Percentiles rank a stretch among this genome's conserved stretches.
phyloP scores from a whole-genome alignment of 2,888 invertebrate genomes.

The Phragmatobia fuliginosa region DNA sequence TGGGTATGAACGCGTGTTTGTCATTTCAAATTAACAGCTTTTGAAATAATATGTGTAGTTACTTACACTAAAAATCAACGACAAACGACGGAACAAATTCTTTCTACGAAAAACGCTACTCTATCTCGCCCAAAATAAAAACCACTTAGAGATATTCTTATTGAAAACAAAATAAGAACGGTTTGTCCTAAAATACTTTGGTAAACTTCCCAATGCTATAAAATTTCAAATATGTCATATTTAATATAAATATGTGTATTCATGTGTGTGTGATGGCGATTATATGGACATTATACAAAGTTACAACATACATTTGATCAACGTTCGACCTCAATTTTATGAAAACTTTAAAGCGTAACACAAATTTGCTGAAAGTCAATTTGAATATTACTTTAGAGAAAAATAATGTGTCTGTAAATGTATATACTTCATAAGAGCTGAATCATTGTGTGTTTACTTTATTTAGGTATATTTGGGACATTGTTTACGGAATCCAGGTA shows the following conservation, averaged over 20 bases:
- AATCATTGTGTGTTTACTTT: constrained; percentile 17
- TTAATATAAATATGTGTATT: not conserved
- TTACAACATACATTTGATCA: not conserved
- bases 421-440: constrained; percentile 27
- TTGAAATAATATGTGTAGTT: too few relatives aligned
- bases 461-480: constrained; percentile 1
- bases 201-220: not conserved
- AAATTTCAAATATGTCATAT: not conserved
- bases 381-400: not conserved
- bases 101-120: not conserved
- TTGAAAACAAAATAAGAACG: not conserved
- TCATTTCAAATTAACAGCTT: too few relatives aligned
- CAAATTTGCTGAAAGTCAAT: not conserved
- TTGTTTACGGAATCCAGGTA: constrained; percentile 35
- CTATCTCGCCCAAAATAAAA: not conserved
- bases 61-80: too few relatives aligned
- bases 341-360: not conserved
- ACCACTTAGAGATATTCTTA: not conserved
- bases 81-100: too few relatives aligned
- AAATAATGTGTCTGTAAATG: constrained; percentile 10
- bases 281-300: not conserved
- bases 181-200: not conserved
- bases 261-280: not conserved
- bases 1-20: too few relatives aligned
- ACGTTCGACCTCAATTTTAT: not conserved